Evolutionary conservation across 2,113 vertebrate species (phyloP), one percentile per base, ranked within the genome.

Genomic region (Nipponia nippon): DNA sequence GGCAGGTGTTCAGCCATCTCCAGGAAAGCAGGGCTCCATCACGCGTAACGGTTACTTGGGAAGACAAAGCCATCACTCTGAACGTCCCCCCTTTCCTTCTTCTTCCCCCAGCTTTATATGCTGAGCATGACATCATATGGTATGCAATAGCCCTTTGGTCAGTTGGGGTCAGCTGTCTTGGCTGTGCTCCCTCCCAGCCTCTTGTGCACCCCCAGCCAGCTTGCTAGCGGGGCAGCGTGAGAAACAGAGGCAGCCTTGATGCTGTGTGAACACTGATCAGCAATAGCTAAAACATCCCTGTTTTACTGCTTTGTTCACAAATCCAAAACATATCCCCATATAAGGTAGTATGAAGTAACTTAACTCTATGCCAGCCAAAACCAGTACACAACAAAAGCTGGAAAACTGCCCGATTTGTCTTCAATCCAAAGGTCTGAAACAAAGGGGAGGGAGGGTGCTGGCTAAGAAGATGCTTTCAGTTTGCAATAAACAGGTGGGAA

Each of bases 41-140:
- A 11, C 1, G 1, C 1, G 0, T 42, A 69, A 23, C 1, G 2
- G 38, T 27, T 38, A 38, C 47, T 71, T 79, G 36, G 29, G 36
- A 71, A 40, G 30, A 26, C 38, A 61, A 32, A 38, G 1, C 38
- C 2, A 1, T 61, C 4, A 38, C 17, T 69, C 26, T 9, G 7
- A 61, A 38, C 12, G 40, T 42, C 40, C 40, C 40, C 40, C 40
- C 12, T 6, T 38, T 18, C 36, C 3, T 55, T 23, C 34, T 44
- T 49, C 11, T 77, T 76, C 12, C 12, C 3, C 5, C 16, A 42
- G 44, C 11, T 56, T 58, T n/a, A 11, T 27, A 42, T 53, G 32
- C 25, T 58, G 29, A 67, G 23, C n/a, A 29, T 2, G 5, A 34
- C 7, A 2, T 32, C 27, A 21, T 17, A 27, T 32, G 14, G 21